These are phyloP conservation scores for Zonitis immaculata DNA, from an alignment of 2,888 invertebrate species.

Conservation along the genomic window DNA sequence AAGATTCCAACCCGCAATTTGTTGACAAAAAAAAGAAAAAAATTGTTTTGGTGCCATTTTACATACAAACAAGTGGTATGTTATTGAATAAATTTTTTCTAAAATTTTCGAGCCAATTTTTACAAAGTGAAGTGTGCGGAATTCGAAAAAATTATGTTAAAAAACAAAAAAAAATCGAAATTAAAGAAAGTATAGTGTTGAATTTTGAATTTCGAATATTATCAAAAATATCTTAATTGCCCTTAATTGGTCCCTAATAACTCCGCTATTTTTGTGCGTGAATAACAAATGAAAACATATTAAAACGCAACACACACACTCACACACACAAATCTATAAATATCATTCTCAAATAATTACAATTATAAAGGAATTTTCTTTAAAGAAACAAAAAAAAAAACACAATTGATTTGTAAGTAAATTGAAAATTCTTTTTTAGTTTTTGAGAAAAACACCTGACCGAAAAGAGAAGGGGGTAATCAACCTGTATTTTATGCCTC, in stretches of 20 bases:
- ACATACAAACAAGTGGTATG: conserved; percentile 8
- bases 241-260: neutral
- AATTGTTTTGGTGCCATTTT: neutral
- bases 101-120: too few species aligned
- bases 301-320: neutral
- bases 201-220: neutral
- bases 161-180: too few species aligned
- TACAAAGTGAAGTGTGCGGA: too few species aligned
- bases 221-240: neutral
- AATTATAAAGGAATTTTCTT: too few species aligned
- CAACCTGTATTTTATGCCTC: neutral
- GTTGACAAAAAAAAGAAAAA: too few species aligned
- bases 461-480: conserved; percentile 15
- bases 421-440: too few species aligned
- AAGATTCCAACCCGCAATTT: neutral
- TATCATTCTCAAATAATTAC: too few species aligned
- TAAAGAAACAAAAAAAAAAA: too few species aligned
- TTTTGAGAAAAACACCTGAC: conserved; percentile 5
- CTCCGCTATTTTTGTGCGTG: conserved; percentile 4
- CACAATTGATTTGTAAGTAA: too few species aligned
- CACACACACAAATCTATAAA: conserved; percentile 3
- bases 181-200: too few species aligned
- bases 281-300: conserved; percentile 5
- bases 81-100: too few species aligned
- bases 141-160: too few species aligned